Evolutionary conservation across 2,888 invertebrate species (phyloP).

Genomic region (Andrena hattorfiana): DNA sequence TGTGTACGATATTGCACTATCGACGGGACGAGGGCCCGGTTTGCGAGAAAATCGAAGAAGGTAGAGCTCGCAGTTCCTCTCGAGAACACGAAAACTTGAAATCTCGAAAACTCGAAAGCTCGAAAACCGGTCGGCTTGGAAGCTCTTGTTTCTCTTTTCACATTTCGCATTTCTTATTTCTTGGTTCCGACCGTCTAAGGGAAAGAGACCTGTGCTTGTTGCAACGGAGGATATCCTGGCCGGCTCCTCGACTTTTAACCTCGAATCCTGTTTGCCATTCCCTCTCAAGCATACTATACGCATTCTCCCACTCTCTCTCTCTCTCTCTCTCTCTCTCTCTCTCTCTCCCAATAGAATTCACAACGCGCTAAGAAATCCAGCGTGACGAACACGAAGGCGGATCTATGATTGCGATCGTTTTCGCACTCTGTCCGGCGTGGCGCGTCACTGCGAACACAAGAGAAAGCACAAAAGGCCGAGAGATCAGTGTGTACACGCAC

Average conservation of each 20-base stretch:
- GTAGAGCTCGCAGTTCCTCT: conserved; percentile 26
- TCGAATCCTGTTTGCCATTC: conserved; percentile 9
- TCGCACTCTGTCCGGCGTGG: conserved; percentile 48
- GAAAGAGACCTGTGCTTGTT: conserved; percentile 82
- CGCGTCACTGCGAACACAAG: conserved; percentile 81
- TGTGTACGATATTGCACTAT: conserved; percentile 74
- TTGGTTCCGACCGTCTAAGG: conserved; percentile 17
- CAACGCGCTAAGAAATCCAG: conserved; percentile 12
- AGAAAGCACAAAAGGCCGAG: conserved; percentile 72
- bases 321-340: not conserved
- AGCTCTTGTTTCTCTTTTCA: not conserved
- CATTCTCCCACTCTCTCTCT: conserved; percentile 54
- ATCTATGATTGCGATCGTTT: conserved; percentile 52
- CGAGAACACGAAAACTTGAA: not conserved
- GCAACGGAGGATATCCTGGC: conserved; percentile 78
- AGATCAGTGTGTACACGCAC: conserved; percentile 67
- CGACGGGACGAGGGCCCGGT: conserved; percentile 55
- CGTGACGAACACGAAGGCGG: conserved; percentile 36
- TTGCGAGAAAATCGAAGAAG: conserved; percentile 49
- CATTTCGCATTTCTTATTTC: not conserved
- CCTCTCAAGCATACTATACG: conserved; percentile 59
- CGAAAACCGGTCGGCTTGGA: conserved; percentile 19
- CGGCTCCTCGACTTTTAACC: conserved; percentile 52
- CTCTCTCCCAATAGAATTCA: not conserved
- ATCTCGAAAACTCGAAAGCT: not conserved